phyloP scores from a whole-genome alignment of 2,888 invertebrate species.

The Leptogaster cylindrica region DNA sequence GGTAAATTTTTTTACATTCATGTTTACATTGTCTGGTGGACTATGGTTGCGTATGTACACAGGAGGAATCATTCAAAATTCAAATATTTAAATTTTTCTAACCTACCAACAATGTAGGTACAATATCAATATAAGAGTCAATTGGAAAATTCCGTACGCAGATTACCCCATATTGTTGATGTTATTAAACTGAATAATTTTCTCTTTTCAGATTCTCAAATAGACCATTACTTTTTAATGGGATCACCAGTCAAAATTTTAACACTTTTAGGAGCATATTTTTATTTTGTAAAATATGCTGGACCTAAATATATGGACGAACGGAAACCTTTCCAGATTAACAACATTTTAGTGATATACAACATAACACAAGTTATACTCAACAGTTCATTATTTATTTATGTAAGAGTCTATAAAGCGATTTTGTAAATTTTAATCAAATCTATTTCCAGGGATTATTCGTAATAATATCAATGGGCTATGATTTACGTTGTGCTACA shows the following conservation, averaged over 20 bases:
- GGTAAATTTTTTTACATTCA: too few species aligned
- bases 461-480: neutral
- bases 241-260: conserved; percentile 69
- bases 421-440: neutral
- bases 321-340: conserved; percentile 68
- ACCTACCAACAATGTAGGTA: too few species aligned
- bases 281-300: conserved; percentile 70
- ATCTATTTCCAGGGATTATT: too few species aligned
- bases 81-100: too few species aligned
- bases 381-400: neutral
- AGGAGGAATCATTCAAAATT: too few species aligned
- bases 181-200: too few species aligned
- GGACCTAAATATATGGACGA: conserved; percentile 76
- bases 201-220: conserved; percentile 66
- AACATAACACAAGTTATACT: conserved; percentile 16
- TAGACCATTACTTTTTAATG: conserved; percentile 70
- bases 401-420: neutral
- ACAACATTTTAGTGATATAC: conserved; percentile 63
- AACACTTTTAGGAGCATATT: conserved; percentile 66
- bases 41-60: too few species aligned
- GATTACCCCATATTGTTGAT: too few species aligned
- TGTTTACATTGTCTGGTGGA: too few species aligned
- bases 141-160: too few species aligned
- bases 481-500: neutral
- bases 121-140: too few species aligned